These are phyloP conservation scores for Opisthocomus hoazin DNA, from an alignment of 2,113 vertebrate genomes.

Conservation along the genomic window DNA sequence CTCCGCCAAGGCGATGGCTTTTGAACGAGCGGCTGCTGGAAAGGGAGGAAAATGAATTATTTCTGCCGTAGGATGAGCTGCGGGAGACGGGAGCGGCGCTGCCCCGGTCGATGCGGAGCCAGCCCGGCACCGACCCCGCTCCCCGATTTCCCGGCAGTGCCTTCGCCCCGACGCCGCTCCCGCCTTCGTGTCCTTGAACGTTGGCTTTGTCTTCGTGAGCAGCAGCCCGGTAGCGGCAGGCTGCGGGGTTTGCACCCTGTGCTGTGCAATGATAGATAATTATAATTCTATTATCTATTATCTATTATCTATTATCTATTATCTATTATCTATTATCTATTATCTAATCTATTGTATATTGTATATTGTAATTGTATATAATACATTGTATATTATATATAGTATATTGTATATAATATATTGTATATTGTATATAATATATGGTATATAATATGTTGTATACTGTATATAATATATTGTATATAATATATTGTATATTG, in stretches of 20 bases:
- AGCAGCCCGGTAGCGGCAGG: too few relatives aligned
- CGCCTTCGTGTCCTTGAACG: background rate
- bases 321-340: too few relatives aligned
- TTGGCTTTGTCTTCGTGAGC: background rate
- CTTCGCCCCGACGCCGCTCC: fast-evolving
- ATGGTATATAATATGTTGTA: too few relatives aligned
- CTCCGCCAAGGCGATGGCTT: background rate
- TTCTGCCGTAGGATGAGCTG: background rate
- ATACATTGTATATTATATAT: too few relatives aligned
- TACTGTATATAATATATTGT: too few relatives aligned
- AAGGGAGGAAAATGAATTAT: slow-evolving; percentile 20
- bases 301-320: too few relatives aligned
- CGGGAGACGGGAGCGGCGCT: background rate
- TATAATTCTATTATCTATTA: too few relatives aligned
- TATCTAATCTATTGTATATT: too few relatives aligned
- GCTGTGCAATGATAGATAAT: fast-evolving
- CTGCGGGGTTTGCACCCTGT: background rate
- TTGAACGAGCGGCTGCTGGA: slow-evolving; percentile 27
- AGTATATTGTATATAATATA: too few relatives aligned
- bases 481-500: too few relatives aligned
- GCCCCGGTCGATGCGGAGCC: background rate
- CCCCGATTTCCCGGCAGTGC: background rate
- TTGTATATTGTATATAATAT: too few relatives aligned
- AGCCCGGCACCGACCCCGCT: background rate
- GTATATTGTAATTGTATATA: too few relatives aligned